Base-by-base conservation (phyloP, 2,797 vertebrate species). In the Enteromius unitaeniatus region DNA sequence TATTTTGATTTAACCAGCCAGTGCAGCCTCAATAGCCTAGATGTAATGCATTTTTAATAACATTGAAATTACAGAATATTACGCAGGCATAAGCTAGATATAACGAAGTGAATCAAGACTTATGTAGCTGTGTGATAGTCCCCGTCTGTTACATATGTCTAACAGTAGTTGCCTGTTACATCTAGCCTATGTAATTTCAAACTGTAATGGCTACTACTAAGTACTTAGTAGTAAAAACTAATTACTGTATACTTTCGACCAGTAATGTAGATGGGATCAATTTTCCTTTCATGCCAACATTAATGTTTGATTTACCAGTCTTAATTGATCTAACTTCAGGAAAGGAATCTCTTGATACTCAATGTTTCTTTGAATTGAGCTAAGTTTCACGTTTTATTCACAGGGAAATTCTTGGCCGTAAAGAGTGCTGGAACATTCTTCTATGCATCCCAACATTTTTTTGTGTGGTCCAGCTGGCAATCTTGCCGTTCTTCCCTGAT, bases 401-500 rank as follows among this genome's bases (percentile, higher is more conserved):
- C 91, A 97, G 96, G 80, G 95, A 96, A 91, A 72, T 96, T 79
- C 92, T 97, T 0, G 96, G 96, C 6, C 86, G 69, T 1, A 93
- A 95, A 62, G 92, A 94, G 17, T 90, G 91, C 75, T 97, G 96
- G 96, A 91, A 95, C 42, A 0, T 96, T 76, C 87, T 96, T 26
- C 93, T 96, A 75, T 89, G 91, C 81, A 58, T 91, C 42, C 90
- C 94, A 0, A 85, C 60, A 0, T n/a, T 92, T 79, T 93, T 96
- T 0, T 92, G 93, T 1, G 31, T 94, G 11, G 0, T 95, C 86
- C 94, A 94, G 81, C n/a, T 96, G 31, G 21, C 95, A 23, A 86
- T 86, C 11, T 86, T 97, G 84, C 96, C 95, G 37, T 95, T 96
- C 87, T 92, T 97, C 83, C 96, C 96, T 17, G 96, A 97, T n/a